phyloP scores from a whole-genome alignment of 2,113 vertebrate genomes.

The Pelecanus crispus region DNA sequence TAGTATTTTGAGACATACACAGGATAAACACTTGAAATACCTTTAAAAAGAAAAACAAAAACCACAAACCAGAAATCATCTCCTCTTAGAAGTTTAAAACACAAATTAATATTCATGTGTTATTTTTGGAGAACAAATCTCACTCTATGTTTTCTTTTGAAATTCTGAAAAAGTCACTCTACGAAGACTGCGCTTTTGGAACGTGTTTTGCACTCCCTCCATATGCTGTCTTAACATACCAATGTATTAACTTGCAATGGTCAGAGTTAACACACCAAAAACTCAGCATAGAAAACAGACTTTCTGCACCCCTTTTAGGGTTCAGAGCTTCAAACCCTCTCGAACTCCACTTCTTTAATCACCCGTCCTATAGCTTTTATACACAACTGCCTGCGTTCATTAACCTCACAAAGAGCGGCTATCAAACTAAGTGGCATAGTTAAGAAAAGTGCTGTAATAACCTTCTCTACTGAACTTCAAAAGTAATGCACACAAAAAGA shows the following conservation, averaged over 20 bases:
- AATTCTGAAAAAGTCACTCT: background rate
- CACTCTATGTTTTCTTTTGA: background rate
- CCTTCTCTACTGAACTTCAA: background rate
- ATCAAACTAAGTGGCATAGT: background rate
- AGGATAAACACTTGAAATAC: background rate
- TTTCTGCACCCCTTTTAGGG: background rate
- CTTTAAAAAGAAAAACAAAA: background rate
- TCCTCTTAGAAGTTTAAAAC: background rate
- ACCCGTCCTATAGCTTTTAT: background rate
- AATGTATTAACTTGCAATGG: background rate
- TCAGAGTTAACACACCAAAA: background rate
- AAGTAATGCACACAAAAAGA: background rate
- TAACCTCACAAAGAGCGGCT: background rate
- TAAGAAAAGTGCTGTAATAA: background rate
- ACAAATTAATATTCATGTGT: rapidly evolving
- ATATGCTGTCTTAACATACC: background rate
- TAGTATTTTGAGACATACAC: background rate
- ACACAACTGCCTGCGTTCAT: background rate
- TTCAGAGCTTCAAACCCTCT: background rate
- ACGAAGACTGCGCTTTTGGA: background rate
- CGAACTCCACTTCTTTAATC: background rate
- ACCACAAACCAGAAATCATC: background rate
- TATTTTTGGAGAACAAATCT: background rate
- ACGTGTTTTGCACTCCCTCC: background rate
- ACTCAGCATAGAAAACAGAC: background rate